Evolutionary conservation across 2,888 invertebrate species (phyloP).

Genomic region (Onchidella celtica): DNA sequence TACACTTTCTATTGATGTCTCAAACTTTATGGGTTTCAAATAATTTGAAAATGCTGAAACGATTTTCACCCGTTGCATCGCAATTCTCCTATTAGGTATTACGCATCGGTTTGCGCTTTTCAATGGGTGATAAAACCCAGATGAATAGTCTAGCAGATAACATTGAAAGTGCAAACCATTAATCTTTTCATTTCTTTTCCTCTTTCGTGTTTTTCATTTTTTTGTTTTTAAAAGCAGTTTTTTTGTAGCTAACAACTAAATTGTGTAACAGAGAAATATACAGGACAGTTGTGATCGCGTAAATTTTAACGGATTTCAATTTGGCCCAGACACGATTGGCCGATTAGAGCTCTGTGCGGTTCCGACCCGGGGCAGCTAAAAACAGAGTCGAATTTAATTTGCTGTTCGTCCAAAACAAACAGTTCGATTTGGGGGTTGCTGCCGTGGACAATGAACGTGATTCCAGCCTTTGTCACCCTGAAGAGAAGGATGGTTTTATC

Average conservation of each 20-base stretch:
- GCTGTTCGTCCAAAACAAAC: constrained; percentile 35
- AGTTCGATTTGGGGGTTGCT: constrained; percentile 15
- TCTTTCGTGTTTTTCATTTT: not conserved
- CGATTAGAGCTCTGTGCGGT: not conserved
- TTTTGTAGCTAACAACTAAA: not conserved
- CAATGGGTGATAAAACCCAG: constrained; percentile 18
- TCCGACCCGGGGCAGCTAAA: constrained; percentile 20
- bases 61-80: not conserved
- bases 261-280: constrained; percentile 9
- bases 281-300: constrained; percentile 2
- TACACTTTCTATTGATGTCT: constrained; percentile 7
- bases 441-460: constrained; percentile 20
- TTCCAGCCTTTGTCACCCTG: constrained; percentile 23
- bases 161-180: constrained; percentile 19
- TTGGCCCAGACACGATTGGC: constrained; percentile 11
- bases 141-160: constrained; percentile 14
- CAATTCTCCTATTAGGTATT: constrained; percentile 13
- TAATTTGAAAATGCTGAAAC: not conserved
- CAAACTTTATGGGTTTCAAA: not conserved
- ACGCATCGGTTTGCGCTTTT: constrained; percentile 40
- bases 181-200: not conserved
- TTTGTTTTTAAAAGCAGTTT: no score
- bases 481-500: constrained; percentile 40
- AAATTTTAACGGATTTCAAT: constrained; percentile 32
- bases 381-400: constrained; percentile 29